Conservation (phyloP, 2,888 invertebrate species). For the Euclidia mi region DNA sequence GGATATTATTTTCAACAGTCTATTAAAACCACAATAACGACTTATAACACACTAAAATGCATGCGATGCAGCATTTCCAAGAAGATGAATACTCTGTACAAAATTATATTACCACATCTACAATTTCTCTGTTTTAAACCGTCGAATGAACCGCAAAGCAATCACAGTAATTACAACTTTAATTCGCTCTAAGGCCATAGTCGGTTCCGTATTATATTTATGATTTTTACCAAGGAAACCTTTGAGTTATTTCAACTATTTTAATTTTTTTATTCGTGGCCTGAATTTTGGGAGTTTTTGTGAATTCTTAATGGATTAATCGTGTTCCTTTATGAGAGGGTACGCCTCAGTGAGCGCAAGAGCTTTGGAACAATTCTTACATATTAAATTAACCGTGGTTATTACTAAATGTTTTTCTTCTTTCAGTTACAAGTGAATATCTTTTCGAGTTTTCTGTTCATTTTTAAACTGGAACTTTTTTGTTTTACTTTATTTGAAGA, state of each 20-base stretch:
- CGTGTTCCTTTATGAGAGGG: constrained; percentile 12
- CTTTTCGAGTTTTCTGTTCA: too few species aligned
- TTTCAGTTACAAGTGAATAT: too few species aligned
- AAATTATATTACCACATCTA: constrained; percentile 40
- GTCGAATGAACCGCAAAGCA: constrained; percentile 63
- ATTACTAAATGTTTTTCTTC: too few species aligned
- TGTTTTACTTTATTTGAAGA: too few species aligned
- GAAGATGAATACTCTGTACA: too few species aligned
- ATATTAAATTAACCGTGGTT: too few species aligned
- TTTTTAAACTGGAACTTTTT: too few species aligned
- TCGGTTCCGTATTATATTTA: constrained; percentile 50
- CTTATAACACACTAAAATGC: too few species aligned
- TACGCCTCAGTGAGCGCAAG: background rate
- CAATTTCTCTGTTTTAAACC: constrained; percentile 28
- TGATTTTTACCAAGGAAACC: constrained; percentile 45
- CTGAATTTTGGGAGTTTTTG: constrained; percentile 11
- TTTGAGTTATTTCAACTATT: constrained; percentile 17
- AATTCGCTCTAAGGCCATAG: constrained; percentile 57
- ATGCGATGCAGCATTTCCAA: background rate
- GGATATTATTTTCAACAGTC: too few species aligned
- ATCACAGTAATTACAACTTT: constrained; percentile 73
- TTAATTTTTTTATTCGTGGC: constrained; percentile 13
- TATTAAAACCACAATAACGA: too few species aligned
- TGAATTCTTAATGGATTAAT: constrained; percentile 24
- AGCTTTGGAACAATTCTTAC: too few species aligned